Base-by-base conservation (phyloP, 2,888 invertebrate genomes). In the Lycia hirtaria region DNA sequence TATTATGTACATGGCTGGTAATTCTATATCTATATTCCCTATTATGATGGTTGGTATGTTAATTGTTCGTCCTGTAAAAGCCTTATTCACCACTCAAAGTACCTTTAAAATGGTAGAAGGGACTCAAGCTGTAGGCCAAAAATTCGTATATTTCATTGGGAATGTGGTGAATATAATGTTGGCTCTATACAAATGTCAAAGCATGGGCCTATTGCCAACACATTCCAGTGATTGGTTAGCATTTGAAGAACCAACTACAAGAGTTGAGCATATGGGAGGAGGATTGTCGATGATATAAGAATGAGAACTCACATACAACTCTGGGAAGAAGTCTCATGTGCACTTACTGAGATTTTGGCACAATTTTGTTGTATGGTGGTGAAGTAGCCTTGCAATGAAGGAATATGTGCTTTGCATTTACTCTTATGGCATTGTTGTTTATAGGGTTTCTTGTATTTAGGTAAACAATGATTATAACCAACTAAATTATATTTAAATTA, bases 41-140 rank as follows among this genome's bases (percentile, higher is more conserved):
- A 99, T 99, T 43, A 99, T 99, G 99, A 99, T 99, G 99, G 98
- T 99, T 6, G 99, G 98, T 37, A 99, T 99, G 99, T 94, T 99
- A 90, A 96, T 99, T 72, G 96, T 99, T 75, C 93, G 99, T 61
- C 99, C 99, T 1, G 95, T 99, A 20, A 99, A 99, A 89, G 98
- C 99, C 2, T 93, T 99, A 54, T 97, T 99, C 83, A 93, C 97
- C 0, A 96, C 98, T 30, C 96, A 96, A 77, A 95, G 95, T 64
- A 96, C 98, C 24, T 98, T 98, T 76, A 98, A 98, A 89, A 96
- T 97, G 93, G 97, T 98, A 51, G 98, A 98, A 87, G 98, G 98
- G 20, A 95, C 96, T 33, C 97, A 97, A 85, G 97, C 97, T 0
- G 93, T 94, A 33, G 95, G 97, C 1, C 99, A 99, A 87, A 98